A percentile compares a stretch with the other conserved stretches of the same genome.
Conservation (phyloP, 2,888 invertebrate species). For the Atethmia centrago region DNA sequence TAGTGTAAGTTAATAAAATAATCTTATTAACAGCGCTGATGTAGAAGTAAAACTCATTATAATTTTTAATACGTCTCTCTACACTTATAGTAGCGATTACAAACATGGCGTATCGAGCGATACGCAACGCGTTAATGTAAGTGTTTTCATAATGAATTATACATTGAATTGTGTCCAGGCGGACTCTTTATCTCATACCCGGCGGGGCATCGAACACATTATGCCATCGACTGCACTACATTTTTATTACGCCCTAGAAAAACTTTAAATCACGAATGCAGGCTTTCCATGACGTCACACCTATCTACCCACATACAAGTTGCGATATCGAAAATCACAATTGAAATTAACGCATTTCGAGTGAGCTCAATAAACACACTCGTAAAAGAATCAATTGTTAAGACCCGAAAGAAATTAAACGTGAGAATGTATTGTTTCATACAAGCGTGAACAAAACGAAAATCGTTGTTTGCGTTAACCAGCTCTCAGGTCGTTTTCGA, state of each 20-base stretch:
- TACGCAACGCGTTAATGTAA: slow-evolving; percentile 81
- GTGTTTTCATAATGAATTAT: slow-evolving; percentile 83
- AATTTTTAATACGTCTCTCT: slow-evolving; percentile 74
- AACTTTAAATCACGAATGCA: slow-evolving; percentile 43
- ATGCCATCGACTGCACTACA: slow-evolving; percentile 73
- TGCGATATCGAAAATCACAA: slow-evolving; percentile 78
- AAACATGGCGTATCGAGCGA: slow-evolving; percentile 75
- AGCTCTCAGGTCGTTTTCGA: slow-evolving; percentile 89
- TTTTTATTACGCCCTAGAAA: slow-evolving; percentile 60
- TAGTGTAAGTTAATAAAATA: slow-evolving; percentile 66
- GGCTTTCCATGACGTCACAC: slow-evolving; percentile 49
- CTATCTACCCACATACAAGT: slow-evolving; percentile 58
- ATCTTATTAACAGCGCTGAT: slow-evolving; percentile 66
- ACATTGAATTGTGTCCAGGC: slow-evolving; percentile 76
- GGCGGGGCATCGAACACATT: slow-evolving; percentile 78
- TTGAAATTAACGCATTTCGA: slow-evolving; percentile 86
- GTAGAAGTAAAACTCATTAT: slow-evolving; percentile 73
- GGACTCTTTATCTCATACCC: slow-evolving; percentile 75
- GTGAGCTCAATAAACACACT: slow-evolving; percentile 89
- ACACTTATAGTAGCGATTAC: slow-evolving; percentile 76
- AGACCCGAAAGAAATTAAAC: slow-evolving; percentile 89
- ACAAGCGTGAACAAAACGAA: slow-evolving; percentile 88
- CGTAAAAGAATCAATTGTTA: slow-evolving; percentile 89
- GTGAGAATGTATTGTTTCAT: slow-evolving; percentile 90
- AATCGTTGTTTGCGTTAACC: slow-evolving; percentile 87